Percentiles rank a stretch among this genome's conserved stretches.
These are phyloP conservation scores for Rachycentron canadum DNA, from an alignment of 2,797 vertebrate genomes.

Conservation along the genomic window DNA sequence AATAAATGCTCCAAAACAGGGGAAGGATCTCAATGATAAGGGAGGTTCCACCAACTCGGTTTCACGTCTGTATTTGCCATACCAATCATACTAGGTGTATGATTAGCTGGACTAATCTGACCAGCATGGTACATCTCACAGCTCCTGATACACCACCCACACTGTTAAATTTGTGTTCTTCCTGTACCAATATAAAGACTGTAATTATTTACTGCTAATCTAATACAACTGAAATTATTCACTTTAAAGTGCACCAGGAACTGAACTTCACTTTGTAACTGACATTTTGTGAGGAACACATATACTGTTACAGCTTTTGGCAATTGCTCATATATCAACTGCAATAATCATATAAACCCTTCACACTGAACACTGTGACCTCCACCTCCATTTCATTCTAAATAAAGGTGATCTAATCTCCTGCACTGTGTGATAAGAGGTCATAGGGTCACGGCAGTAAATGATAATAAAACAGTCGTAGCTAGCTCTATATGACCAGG, in stretches of 20 bases:
- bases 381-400: conserved; percentile 67
- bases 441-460: conserved; percentile 72
- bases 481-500: conserved; percentile 52
- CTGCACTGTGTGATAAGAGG: conserved; percentile 63
- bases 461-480: conserved; percentile 73
- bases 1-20: not conserved
- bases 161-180: not conserved
- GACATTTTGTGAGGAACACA: conserved; percentile 31
- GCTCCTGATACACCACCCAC: not conserved
- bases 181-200: not conserved
- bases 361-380: conserved; percentile 53
- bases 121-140: not conserved
- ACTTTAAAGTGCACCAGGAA: not conserved
- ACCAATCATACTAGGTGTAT: not conserved
- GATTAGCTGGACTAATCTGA: conserved; percentile 9
- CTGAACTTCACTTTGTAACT: not conserved
- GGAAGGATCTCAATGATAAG: not conserved
- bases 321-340: conserved; percentile 57
- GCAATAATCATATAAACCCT: conserved; percentile 66
- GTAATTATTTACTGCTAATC: not conserved
- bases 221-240: not conserved
- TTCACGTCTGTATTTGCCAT: not conserved
- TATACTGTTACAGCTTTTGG: conserved; percentile 21
- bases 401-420: conserved; percentile 74
- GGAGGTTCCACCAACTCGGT: not conserved